Base-by-base conservation (phyloP, 2,888 invertebrate genomes). In the Euplexia lucipara region DNA sequence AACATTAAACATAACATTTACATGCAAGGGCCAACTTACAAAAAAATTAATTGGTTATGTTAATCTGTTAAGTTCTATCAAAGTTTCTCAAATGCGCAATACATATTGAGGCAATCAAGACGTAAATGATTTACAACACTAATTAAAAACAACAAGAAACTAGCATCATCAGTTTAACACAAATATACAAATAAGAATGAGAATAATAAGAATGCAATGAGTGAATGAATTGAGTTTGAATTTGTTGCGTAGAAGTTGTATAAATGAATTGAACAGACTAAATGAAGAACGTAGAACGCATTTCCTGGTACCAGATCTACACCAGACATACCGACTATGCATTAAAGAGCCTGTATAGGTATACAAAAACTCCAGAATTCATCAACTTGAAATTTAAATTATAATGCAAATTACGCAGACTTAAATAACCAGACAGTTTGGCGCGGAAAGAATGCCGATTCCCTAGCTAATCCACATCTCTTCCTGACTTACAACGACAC, bases 21-120 rank as follows among this genome's bases (percentile, higher is more conserved):
- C 10, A 20, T 54, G 45, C 69, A 71, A 68, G 53, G 69, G 70
- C 53, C 37, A 4, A 7, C 4, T 35, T 22, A 39, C 18, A 20
- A 32, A 39, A 53, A 74, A 44, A 20, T 22, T 49, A 35, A 68
- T 37, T 16, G 35, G 12, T 26, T 54, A 68, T 59, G 49, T 44
- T 67, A 74, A 74, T 59, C 41, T 47, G 3, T 7, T 57, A 20
- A 20, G 14, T 35, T 57, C 12, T 41, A 35, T 57, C 22, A 57
- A 4, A 32, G 14, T 47, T 34, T 39, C 32, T 7, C 9, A 53
- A 54, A 0, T 18, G 30, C 18, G 4, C 22, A 32, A 52, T 48
- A 52, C 41, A 48, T 34, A n/a, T 57, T 39, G 20, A 5, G 26
- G 26, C 26, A 26, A 66, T 52, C 52, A 18, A 32, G 18, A 22